Conservation (phyloP, 2,888 invertebrate species). For the Kryphioiulus occultus region DNA sequence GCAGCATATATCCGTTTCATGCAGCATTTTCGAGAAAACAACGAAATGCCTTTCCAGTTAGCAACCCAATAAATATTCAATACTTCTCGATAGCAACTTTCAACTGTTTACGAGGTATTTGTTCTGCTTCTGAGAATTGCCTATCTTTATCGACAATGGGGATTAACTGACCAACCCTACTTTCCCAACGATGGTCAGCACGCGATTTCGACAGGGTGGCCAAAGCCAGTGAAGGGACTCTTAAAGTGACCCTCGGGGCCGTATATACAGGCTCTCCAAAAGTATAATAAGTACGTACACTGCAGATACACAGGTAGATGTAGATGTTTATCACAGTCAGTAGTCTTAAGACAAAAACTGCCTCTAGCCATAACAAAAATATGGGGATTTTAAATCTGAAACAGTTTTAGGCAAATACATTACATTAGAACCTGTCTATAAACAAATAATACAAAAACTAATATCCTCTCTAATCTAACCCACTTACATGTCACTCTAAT, state of each 20-base stretch:
- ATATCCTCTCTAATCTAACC: too few species aligned
- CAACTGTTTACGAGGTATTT: neutral
- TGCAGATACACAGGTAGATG: neutral
- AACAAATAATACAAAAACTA: too few species aligned
- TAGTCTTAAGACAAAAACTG: too few species aligned
- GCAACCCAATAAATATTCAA: slow-evolving; percentile 18
- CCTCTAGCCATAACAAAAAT: too few species aligned
- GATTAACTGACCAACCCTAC: slow-evolving; percentile 14
- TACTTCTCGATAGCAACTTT: neutral
- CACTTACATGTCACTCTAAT: too few species aligned
- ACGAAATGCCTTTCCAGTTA: neutral
- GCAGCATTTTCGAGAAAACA: neutral
- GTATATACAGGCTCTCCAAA: neutral
- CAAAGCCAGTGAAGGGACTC: neutral
- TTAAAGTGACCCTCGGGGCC: neutral
- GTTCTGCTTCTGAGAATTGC: neutral
- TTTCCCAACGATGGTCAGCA: neutral
- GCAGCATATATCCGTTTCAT: too few species aligned
- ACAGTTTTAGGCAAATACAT: too few species aligned
- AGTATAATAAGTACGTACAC: too few species aligned
- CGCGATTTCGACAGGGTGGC: slow-evolving; percentile 19
- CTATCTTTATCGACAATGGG: slow-evolving; percentile 4
- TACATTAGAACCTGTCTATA: too few species aligned
- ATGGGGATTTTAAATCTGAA: too few species aligned
- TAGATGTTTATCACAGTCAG: neutral